Conservation (phyloP, 2,113 vertebrate genomes). For the Hippocampus guttulatus region DNA sequence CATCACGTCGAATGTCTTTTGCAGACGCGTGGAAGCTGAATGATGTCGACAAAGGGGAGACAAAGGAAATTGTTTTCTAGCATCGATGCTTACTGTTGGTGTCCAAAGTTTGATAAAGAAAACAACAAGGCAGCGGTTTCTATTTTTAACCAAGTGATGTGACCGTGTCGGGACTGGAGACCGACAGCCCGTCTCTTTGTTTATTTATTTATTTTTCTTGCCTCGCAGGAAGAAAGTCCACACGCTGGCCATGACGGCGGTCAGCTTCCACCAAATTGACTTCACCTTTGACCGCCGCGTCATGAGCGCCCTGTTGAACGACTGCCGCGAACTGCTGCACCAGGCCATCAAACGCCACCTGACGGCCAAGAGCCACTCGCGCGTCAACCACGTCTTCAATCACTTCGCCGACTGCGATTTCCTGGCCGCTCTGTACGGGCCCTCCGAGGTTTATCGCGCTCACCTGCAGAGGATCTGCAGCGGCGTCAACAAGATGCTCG, state of each 20-base stretch:
- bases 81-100: neutral
- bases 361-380: slow-evolving; percentile 87
- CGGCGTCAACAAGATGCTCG: slow-evolving; percentile 85
- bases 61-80: neutral
- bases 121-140: slow-evolving; percentile 52
- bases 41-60: neutral
- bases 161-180: slow-evolving; percentile 32
- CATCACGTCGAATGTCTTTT: neutral
- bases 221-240: slow-evolving; percentile 79
- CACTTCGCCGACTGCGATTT: slow-evolving; percentile 90
- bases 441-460: slow-evolving; percentile 79
- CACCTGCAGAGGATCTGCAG: slow-evolving; percentile 85
- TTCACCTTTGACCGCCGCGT: slow-evolving; percentile 96
- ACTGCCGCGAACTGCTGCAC: slow-evolving; percentile 90
- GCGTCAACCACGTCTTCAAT: slow-evolving; percentile 91
- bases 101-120: slow-evolving; percentile 36
- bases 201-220: slow-evolving; percentile 7
- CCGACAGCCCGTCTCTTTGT: slow-evolving; percentile 32
- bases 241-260: slow-evolving; percentile 86
- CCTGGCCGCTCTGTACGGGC: slow-evolving; percentile 82
- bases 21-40: neutral
- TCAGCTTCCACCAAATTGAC: slow-evolving; percentile 95
- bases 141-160: slow-evolving; percentile 43
- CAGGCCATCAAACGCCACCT: slow-evolving; percentile 87
- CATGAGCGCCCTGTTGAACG: slow-evolving; percentile 80